A percentile compares a stretch with the other conserved stretches of the same genome.
phyloP scores from a whole-genome alignment of 2,888 invertebrate genomes.

The Scaptomyza caliginosa region DNA sequence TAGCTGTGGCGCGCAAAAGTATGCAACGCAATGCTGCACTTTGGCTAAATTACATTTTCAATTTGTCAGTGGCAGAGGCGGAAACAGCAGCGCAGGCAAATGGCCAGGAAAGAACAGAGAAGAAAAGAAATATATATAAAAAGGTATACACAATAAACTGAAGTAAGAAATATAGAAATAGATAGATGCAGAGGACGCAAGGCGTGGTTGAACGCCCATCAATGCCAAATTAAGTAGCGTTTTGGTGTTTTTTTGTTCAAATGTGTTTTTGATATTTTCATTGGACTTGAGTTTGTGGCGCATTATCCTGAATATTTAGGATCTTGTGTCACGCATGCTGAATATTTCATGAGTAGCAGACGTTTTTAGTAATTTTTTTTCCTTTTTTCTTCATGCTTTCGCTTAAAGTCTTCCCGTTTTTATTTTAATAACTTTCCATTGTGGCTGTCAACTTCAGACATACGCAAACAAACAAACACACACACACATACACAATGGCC shows the following conservation, averaged over 20 bases:
- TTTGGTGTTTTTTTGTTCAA: slow-evolving; percentile 31
- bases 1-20: slow-evolving; percentile 34
- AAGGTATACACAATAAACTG: neutral
- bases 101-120: slow-evolving; percentile 16
- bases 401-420: slow-evolving; percentile 37
- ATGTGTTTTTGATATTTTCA: slow-evolving; percentile 71
- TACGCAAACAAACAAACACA: slow-evolving; percentile 30
- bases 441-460: slow-evolving; percentile 62
- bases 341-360: slow-evolving; percentile 71
- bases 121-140: slow-evolving; percentile 27
- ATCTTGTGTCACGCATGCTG: slow-evolving; percentile 48
- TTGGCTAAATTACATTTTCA: slow-evolving; percentile 77
- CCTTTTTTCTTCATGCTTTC: neutral
- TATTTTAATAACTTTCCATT: slow-evolving; percentile 72
- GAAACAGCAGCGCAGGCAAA: slow-evolving; percentile 44
- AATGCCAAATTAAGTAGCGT: slow-evolving; percentile 54
- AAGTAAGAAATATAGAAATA: slow-evolving; percentile 18
- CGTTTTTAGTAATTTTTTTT: slow-evolving; percentile 28
- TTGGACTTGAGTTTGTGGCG: slow-evolving; percentile 50
- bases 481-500: slow-evolving; percentile 22
- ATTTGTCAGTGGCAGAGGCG: slow-evolving; percentile 64
- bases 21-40: slow-evolving; percentile 69
- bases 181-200: neutral
- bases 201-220: slow-evolving; percentile 31
- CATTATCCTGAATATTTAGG: slow-evolving; percentile 52